Conservation (phyloP, 2,797 vertebrate species). For the Scomberomorus guttatus region DNA sequence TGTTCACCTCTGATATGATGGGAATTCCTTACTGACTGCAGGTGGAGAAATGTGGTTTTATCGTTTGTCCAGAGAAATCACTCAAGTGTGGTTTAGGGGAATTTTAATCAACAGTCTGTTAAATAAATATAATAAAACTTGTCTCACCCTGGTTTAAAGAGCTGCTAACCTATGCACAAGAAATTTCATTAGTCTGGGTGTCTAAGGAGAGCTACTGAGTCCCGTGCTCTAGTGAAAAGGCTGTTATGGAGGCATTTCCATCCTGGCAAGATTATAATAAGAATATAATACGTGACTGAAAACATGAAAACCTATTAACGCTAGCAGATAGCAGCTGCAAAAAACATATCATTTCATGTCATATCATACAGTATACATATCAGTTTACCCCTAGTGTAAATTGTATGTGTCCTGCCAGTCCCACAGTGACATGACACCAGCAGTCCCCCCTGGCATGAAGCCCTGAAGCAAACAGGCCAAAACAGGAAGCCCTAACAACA, state of each 20-base stretch:
- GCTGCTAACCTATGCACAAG: not conserved
- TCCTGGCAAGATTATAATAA: not conserved
- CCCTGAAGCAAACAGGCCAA: constrained; percentile 85
- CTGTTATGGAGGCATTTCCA: not conserved
- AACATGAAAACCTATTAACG: not conserved
- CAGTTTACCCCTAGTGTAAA: constrained; percentile 58
- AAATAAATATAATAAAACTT: not conserved
- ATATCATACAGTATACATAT: not conserved
- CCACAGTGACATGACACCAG: constrained; percentile 61
- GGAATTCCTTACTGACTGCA: constrained; percentile 5
- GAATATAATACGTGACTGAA: not conserved
- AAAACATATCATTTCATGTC: constrained; percentile 4
- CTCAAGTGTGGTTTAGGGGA: not conserved
- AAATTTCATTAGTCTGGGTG: not conserved
- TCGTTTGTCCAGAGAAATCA: constrained; percentile 31
- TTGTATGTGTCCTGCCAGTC: constrained; percentile 26
- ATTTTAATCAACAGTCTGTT: constrained; percentile 2
- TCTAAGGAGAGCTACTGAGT: not conserved
- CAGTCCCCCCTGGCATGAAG: constrained; percentile 84
- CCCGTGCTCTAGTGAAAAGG: not conserved
- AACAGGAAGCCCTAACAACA: constrained; percentile 90
- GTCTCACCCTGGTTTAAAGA: not conserved
- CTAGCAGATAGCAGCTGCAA: constrained; percentile 1
- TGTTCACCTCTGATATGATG: not conserved
- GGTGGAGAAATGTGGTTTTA: constrained; percentile 56